Evolutionary conservation across 2,113 vertebrate species (phyloP).

Genomic region (Atractosteus spatula): DNA sequence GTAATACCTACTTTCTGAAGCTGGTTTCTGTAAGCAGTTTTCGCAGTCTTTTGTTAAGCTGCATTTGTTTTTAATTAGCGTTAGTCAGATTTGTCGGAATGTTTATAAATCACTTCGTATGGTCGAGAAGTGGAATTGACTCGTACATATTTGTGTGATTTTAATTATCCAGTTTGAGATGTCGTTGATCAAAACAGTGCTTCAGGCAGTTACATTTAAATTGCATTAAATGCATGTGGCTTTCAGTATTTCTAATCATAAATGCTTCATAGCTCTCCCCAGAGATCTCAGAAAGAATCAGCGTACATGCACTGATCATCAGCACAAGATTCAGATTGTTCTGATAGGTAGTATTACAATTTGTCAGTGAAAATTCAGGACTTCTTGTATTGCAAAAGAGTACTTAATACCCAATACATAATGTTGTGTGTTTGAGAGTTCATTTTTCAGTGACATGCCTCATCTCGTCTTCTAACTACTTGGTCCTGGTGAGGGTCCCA

Average conservation of each 20-base stretch:
- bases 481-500: too few relatives aligned
- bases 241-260: not conserved
- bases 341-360: too few relatives aligned
- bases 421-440: too few relatives aligned
- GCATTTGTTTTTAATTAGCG: conserved; percentile 21
- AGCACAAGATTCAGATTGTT: too few relatives aligned
- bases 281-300: too few relatives aligned
- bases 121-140: not conserved
- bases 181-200: conserved; percentile 19
- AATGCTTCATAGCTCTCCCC: too few relatives aligned
- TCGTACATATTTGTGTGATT: not conserved
- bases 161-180: conserved; percentile 18
- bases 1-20: not conserved
- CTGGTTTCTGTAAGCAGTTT: conserved; percentile 8
- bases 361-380: too few relatives aligned
- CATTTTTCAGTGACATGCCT: too few relatives aligned
- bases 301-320: too few relatives aligned
- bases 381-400: too few relatives aligned
- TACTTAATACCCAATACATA: too few relatives aligned
- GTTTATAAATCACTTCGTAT: conserved; percentile 4
- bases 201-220: conserved; percentile 1
- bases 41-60: not conserved
- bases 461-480: too few relatives aligned
- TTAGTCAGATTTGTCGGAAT: conserved; percentile 10
- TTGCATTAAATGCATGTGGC: not conserved